These are phyloP conservation scores for Callimorpha dominula DNA, from an alignment of 2,888 invertebrate genomes.

Conservation along the genomic window DNA sequence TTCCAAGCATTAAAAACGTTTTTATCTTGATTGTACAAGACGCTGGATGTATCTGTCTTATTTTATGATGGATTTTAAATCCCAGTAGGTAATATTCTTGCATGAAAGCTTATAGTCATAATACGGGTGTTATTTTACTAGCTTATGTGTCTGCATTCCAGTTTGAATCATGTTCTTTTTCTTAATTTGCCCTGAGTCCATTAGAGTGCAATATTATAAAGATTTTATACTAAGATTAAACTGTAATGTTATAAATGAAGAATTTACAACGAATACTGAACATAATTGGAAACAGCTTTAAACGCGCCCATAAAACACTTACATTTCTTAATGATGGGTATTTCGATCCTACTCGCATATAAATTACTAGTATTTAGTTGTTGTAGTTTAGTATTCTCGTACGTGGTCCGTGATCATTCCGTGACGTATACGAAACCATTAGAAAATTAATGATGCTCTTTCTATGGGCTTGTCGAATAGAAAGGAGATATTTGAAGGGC, in stretches of 20 bases:
- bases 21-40: conserved; percentile 50
- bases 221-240: conserved; percentile 13
- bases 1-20: conserved; percentile 42
- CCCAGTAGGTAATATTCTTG: conserved; percentile 55
- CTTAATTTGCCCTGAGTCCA: conserved; percentile 7
- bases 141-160: conserved; percentile 36
- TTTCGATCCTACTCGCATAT: conserved; percentile 45
- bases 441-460: conserved; percentile 28
- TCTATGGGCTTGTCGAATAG: conserved; percentile 22
- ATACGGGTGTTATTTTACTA: conserved; percentile 27
- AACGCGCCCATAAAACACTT: not conserved
- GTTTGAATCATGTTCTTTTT: conserved; percentile 24
- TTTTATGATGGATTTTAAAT: conserved; percentile 58
- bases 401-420: conserved; percentile 52
- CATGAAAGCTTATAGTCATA: conserved; percentile 25
- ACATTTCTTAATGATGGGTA: conserved; percentile 8
- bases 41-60: conserved; percentile 46
- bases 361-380: conserved; percentile 44
- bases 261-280: not conserved
- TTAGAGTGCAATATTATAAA: conserved; percentile 13
- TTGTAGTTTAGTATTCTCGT: conserved; percentile 47
- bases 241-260: not conserved
- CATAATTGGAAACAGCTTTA: conserved; percentile 10
- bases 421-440: conserved; percentile 27
- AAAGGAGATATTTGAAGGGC: not conserved